phyloP scores from a whole-genome alignment of 1,140 invertebrate species.

The Euura lappo region DNA sequence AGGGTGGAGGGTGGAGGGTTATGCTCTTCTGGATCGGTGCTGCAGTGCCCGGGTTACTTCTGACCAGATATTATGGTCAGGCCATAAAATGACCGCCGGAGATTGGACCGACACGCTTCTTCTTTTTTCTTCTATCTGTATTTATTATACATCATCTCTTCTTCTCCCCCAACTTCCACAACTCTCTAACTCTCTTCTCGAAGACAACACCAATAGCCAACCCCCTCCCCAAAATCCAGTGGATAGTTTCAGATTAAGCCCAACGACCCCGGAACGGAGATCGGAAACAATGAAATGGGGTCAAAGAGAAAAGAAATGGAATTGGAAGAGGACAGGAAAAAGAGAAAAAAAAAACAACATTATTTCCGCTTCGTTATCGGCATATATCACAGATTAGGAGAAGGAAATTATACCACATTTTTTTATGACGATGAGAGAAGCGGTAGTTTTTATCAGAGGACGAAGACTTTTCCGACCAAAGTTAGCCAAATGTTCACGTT shows the following conservation, averaged over 20 bases:
- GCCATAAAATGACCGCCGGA: constrained; percentile 51
- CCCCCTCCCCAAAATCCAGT: constrained; percentile 11
- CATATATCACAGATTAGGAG: too few relatives aligned
- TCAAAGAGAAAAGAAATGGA: neutral
- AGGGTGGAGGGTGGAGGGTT: constrained; percentile 13
- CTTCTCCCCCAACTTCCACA: constrained; percentile 14
- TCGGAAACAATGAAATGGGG: constrained; percentile 44
- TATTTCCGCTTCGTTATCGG: too few relatives aligned
- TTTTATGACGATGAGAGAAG: too few relatives aligned
- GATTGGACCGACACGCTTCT: constrained; percentile 42
- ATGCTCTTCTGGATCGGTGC: constrained; percentile 21
- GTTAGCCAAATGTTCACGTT: too few relatives aligned
- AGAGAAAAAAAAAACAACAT: neutral
- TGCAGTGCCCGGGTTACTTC: too few relatives aligned
- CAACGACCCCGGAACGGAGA: constrained; percentile 34
- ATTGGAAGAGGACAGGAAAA: neutral
- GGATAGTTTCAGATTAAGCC: constrained; percentile 47
- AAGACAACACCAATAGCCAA: too few relatives aligned
- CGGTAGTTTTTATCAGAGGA: too few relatives aligned
- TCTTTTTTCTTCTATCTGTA: constrained; percentile 27
- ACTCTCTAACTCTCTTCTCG: too few relatives aligned
- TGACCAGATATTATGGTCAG: constrained; percentile 49
- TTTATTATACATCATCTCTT: constrained; percentile 46
- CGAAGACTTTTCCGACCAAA: too few relatives aligned
- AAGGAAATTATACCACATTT: too few relatives aligned